Base-by-base conservation (phyloP, 23 tunicate genomes). In the Ciona savignyi region DNA sequence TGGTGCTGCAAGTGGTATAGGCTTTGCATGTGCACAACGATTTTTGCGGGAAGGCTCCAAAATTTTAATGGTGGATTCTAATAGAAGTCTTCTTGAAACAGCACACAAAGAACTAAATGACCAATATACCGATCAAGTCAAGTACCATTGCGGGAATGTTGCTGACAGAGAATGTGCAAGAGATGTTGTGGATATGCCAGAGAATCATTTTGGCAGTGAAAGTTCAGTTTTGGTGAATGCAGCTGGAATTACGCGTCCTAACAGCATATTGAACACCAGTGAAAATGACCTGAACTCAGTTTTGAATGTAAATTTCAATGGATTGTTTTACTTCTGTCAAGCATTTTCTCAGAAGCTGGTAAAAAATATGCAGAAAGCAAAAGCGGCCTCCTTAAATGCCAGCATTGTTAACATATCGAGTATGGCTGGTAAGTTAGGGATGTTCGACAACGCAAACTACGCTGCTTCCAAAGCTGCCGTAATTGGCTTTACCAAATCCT, bases 1-100 rank as follows among this genome's bases (percentile, higher is more conserved):
- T 60, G 84, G 84, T 29, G 77, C 89, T 68, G 95, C 81, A 11
- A 87, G 83, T 65, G 95, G 95, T 25, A 87, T 87, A 28, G 95
- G 95, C 2, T 51, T 61, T 25, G 83, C 87, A 29, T 70, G 51
- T 27, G 75, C 81, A 28, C 30, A 82, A 62, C 51, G 80, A 4
- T 81, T 87, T 71, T 63, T 77, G 3, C 51, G 63, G 51, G 87
- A 87, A 72, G 95, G 95, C 60, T 77, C 95, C 9, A 77, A 79
- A 31, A 65, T 81, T 70, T 63, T 72, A 42, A 70, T 87, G 75
- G 71, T 87, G 33, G 95, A 87, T 61, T 30, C 27, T 11, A 65
- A 87, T 49, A 49, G 70, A 65, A 67, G 65, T 1, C 21, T 31
- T 2, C 48, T 87, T 24, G 3, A 72, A 35, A 30, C 29, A 2